Evolutionary conservation across 92 coral and sea anemone genomes (phyloP).

Genomic region (Actinernus sp.): DNA sequence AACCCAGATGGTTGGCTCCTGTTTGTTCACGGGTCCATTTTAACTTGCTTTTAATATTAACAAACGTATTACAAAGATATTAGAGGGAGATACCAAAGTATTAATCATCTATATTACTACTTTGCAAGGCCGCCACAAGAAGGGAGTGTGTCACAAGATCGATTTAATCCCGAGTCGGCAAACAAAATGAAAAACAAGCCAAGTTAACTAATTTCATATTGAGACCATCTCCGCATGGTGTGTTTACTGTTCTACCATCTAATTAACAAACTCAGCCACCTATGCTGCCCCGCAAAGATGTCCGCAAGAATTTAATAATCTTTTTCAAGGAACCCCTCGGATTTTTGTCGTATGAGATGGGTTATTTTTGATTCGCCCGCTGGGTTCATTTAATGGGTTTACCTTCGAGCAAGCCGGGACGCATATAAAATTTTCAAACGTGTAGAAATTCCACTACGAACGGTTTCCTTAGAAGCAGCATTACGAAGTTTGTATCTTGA

Average conservation of each 20-base stretch:
- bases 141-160: no score
- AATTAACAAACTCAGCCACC: slow-evolving; percentile 20
- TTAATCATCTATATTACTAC: no score
- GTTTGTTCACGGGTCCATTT: no score
- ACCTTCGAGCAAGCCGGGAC: slow-evolving; percentile 1
- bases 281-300: slow-evolving; percentile 48
- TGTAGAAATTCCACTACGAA: not conserved
- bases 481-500: not conserved
- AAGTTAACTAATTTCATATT: slow-evolving; percentile 5
- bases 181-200: not conserved
- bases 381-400: slow-evolving; percentile 37
- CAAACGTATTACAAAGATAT: no score
- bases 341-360: slow-evolving; percentile 46
- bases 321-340: slow-evolving; percentile 61
- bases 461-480: not conserved
- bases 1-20: no score
- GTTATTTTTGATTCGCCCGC: slow-evolving; percentile 55
- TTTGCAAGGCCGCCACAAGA: no score
- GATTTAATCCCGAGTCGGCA: not conserved
- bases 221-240: not conserved
- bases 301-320: slow-evolving; percentile 60
- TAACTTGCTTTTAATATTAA: no score
- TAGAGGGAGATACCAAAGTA: no score
- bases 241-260: not conserved
- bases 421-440: slow-evolving; percentile 10